These are phyloP conservation scores for Apodemia zela DNA, from an alignment of 2,888 invertebrate genomes.

Conservation along the genomic window DNA sequence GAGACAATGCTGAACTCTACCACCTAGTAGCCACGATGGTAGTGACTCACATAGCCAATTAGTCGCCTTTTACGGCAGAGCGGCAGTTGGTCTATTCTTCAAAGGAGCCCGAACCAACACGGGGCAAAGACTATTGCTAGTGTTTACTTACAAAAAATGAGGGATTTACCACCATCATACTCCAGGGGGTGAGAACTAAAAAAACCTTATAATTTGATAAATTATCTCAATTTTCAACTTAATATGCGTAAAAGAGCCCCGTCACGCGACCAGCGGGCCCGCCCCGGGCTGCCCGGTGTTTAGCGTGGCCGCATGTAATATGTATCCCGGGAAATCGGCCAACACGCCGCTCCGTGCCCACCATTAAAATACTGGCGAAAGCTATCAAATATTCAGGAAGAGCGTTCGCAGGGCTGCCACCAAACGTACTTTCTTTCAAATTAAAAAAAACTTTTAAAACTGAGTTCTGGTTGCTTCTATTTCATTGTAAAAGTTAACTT, in stretches of 20 bases:
- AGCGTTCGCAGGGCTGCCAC: background rate
- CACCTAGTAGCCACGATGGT: too few species aligned
- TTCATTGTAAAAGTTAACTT: too few species aligned
- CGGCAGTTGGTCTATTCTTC: too few species aligned
- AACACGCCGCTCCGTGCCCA: conserved; percentile 20
- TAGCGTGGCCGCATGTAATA: conserved; percentile 24
- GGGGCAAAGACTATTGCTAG: too few species aligned
- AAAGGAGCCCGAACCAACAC: too few species aligned
- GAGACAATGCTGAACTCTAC: too few species aligned
- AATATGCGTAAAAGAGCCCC: conserved; percentile 10
- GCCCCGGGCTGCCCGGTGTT: conserved; percentile 20
- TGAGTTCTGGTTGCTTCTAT: too few species aligned
- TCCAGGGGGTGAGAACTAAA: background rate
- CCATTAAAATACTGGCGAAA: conserved; percentile 5
- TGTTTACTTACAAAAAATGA: too few species aligned
- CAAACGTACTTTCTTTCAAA: too few species aligned
- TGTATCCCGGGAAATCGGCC: conserved; percentile 27
- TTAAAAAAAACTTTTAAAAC: too few species aligned
- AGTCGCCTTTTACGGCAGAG: too few species aligned
- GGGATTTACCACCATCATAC: background rate
- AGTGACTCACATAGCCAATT: too few species aligned
- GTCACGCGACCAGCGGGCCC: conserved; percentile 9
- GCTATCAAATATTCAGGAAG: conserved; percentile 1
- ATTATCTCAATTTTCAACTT: background rate
- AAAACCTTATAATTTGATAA: background rate